Evolutionary conservation across 2,888 invertebrate species (phyloP).

Genomic region (Phalangium opilio): DNA sequence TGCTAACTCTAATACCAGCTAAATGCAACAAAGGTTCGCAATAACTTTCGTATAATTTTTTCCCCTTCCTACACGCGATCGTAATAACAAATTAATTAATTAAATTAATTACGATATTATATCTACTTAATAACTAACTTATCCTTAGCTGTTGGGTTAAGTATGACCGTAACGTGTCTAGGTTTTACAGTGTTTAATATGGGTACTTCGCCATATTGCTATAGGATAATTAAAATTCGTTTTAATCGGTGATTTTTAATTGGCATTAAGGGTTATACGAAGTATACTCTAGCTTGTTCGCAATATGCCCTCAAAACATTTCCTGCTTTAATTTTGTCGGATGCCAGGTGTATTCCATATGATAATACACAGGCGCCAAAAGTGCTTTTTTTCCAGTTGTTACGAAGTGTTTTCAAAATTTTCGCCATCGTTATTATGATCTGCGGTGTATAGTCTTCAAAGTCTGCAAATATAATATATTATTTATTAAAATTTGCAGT

Average conservation of each 20-base stretch:
- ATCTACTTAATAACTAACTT: constrained; percentile 35
- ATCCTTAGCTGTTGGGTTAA: constrained; percentile 79
- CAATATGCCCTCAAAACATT: constrained; percentile 64
- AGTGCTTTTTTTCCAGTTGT: constrained; percentile 78
- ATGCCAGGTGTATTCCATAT: constrained; percentile 50
- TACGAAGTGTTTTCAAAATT: constrained; percentile 44
- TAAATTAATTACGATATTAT: constrained; percentile 7
- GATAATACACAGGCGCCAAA: constrained; percentile 48
- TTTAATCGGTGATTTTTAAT: too few relatives aligned
- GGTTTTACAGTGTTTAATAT: constrained; percentile 45
- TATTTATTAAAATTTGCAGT: too few relatives aligned
- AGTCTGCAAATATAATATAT: too few relatives aligned
- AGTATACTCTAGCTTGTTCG: constrained; percentile 44
- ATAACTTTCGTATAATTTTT: constrained; percentile 61
- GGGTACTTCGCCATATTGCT: constrained; percentile 49
- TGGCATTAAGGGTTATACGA: not conserved
- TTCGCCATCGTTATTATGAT: constrained; percentile 10
- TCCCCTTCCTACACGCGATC: constrained; percentile 36
- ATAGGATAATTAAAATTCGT: constrained; percentile 12
- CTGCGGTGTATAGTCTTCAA: too few relatives aligned
- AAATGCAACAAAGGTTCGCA: constrained; percentile 84
- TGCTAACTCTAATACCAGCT: constrained; percentile 54
- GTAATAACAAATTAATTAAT: constrained; percentile 4
- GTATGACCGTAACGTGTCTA: constrained; percentile 63
- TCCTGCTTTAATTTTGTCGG: constrained; percentile 26